Base-by-base conservation (phyloP, 2,797 vertebrate species). In the Diplodus puntazzo region DNA sequence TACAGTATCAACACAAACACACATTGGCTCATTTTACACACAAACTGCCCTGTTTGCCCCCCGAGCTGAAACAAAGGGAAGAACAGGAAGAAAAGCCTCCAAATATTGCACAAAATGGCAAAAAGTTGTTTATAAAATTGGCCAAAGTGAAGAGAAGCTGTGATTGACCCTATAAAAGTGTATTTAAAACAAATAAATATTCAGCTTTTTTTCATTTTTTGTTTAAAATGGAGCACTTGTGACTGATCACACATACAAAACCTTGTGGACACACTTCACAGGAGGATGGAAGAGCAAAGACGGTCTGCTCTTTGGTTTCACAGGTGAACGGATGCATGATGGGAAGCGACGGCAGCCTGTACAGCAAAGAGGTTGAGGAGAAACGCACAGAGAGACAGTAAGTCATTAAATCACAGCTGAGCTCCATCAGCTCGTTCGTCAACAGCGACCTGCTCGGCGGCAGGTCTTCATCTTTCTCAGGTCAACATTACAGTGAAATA, bases 31-130 rank as follows among this genome's bases (percentile, higher is more conserved):
- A 65, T 85, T 85, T 84, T 80, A 82, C 73, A 79, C 80, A 73
- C 61, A 74, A 61, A 72, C 53, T 75, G 67, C 20, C 73, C 75
- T 21, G 63, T 70, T 80, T 69, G 0, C 20, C 71, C 71, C 27
- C 55, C 17, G n/a, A 81, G 71, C 77, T 85, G 67, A 80, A 76
- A 85, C 55, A 63, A 52, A 49, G 65, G 72, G 64, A 43, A 17
- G n/a, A 76, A 75, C 84, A 59, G 84, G 70, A 69, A 69, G 43
- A 58, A 73, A 77, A 57, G 50, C 79, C 75, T 82, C 48, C 73
- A 81, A 72, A 84, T 88, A 95, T 96, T 96, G 95, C 96, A 96
- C 92, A 87, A 94, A 89, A 89, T 67, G 92, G 87, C 84, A 95
- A 88, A 34, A 70, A 57, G 75, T 75, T 64, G 74, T 84, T 91